These are phyloP conservation scores for Carassius auratus DNA, from an alignment of 2,113 vertebrate genomes.

Conservation along the genomic window DNA sequence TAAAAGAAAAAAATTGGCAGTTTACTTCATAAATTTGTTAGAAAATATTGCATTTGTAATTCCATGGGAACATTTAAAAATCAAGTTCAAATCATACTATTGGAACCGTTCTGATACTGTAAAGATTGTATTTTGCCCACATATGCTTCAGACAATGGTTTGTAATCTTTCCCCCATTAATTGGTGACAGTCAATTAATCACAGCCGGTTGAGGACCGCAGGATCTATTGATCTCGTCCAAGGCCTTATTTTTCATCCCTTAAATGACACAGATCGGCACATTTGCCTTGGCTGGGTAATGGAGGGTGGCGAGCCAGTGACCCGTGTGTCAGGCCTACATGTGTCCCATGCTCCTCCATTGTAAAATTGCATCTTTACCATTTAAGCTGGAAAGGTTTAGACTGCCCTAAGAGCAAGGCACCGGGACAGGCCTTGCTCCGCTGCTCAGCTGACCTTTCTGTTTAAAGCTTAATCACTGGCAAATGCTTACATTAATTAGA, in stretches of 20 bases:
- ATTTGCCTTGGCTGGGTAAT: slow-evolving; percentile 76
- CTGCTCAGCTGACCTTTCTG: slow-evolving; percentile 81
- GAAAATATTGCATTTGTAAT: not conserved
- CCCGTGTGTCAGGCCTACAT: slow-evolving; percentile 69
- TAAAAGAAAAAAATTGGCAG: not conserved
- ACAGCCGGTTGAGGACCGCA: slow-evolving; percentile 77
- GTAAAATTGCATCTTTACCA: slow-evolving; percentile 82
- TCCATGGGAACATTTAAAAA: not conserved
- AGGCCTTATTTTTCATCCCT: slow-evolving; percentile 90
- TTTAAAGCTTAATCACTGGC: slow-evolving; percentile 91
- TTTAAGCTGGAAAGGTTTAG: slow-evolving; percentile 83
- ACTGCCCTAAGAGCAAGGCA: slow-evolving; percentile 94
- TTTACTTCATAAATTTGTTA: not conserved
- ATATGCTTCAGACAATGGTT: slow-evolving; percentile 81
- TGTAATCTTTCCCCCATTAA: slow-evolving; percentile 91
- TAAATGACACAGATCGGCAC: slow-evolving; percentile 84
- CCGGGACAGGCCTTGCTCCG: slow-evolving; percentile 70
- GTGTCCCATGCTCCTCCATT: slow-evolving; percentile 51
- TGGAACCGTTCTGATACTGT: slow-evolving; percentile 59
- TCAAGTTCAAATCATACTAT: not conserved
- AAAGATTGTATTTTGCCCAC: slow-evolving; percentile 80
- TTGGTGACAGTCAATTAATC: slow-evolving; percentile 91
- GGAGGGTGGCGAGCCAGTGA: slow-evolving; percentile 76
- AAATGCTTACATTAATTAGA: slow-evolving; percentile 99
- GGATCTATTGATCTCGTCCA: slow-evolving; percentile 93